Conservation (phyloP, 2,113 vertebrate species). For the Hippocampus barbouri region DNA sequence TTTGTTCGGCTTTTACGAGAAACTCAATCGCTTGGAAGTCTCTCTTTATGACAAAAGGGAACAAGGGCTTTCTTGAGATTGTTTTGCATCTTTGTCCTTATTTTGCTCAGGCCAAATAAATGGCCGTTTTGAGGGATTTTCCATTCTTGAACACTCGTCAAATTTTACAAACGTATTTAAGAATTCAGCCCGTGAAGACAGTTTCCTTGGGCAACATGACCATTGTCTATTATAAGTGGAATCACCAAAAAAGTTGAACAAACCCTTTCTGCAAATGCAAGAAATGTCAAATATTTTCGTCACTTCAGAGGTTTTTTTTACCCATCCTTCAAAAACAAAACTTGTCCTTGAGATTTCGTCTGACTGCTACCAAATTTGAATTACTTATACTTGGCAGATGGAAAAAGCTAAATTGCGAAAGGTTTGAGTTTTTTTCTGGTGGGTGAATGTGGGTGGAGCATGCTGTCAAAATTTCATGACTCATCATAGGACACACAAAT, state of each 20-base stretch:
- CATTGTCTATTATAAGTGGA: no score
- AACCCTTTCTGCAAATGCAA: not conserved
- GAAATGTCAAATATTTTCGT: not conserved
- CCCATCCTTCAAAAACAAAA: not conserved
- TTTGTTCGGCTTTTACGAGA: conserved; percentile 35
- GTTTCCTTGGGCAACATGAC: not conserved
- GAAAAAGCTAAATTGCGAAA: not conserved
- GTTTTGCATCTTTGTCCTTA: not conserved
- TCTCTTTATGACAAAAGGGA: conserved; percentile 6
- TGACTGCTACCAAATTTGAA: not conserved
- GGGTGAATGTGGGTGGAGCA: not conserved
- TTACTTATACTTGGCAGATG: not conserved
- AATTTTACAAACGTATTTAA: not conserved
- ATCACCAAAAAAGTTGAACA: not conserved
- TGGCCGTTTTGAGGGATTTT: not conserved
- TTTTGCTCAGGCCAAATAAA: not conserved
- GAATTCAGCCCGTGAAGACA: not conserved
- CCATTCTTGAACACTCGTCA: not conserved
- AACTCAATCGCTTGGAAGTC: conserved; percentile 29
- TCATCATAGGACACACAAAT: not conserved
- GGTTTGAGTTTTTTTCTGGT: not conserved
- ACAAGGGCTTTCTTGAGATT: not conserved
- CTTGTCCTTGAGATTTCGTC: not conserved
- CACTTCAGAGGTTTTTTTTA: not conserved
- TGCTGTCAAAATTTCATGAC: not conserved